Evolutionary conservation across 2,888 invertebrate genomes (phyloP).

Genomic region (Prosapia bicincta): DNA sequence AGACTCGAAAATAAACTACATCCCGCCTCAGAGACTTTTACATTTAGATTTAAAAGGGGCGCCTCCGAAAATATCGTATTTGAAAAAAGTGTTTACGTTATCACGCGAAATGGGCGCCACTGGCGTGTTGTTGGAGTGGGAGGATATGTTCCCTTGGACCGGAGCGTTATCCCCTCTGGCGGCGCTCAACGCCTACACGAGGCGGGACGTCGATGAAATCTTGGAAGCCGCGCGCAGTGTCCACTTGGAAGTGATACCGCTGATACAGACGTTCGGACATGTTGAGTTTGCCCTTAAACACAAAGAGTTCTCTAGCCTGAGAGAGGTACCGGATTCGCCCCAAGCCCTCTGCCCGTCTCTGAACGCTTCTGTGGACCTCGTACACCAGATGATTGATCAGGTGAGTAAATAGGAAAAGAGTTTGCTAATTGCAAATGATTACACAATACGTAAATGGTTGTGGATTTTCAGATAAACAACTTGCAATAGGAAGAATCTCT

Average conservation of each 20-base stretch:
- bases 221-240: conserved; percentile 52
- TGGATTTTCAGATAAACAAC: too few relatives aligned
- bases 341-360: conserved; percentile 70
- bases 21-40: conserved; percentile 57
- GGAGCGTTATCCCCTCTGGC: conserved; percentile 54
- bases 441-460: too few relatives aligned
- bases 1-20: conserved; percentile 43
- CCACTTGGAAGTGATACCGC: conserved; percentile 65
- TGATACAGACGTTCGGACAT: conserved; percentile 75
- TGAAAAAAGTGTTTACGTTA: conserved; percentile 56
- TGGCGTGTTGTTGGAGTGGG: conserved; percentile 71
- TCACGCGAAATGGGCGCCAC: conserved; percentile 64
- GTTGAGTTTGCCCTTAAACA: conserved; percentile 69
- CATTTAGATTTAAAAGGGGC: conserved; percentile 78
- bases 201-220: conserved; percentile 50
- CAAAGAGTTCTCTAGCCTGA: conserved; percentile 56
- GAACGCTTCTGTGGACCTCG: conserved; percentile 57
- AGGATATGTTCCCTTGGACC: conserved; percentile 76
- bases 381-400: conserved; percentile 68
- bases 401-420: too few relatives aligned
- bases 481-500: too few relatives aligned
- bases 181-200: conserved; percentile 59
- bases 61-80: conserved; percentile 60
- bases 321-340: conserved; percentile 64
- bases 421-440: too few relatives aligned